phyloP scores from a whole-genome alignment of 2,797 vertebrate species.

The Gallinago nigripennis region DNA sequence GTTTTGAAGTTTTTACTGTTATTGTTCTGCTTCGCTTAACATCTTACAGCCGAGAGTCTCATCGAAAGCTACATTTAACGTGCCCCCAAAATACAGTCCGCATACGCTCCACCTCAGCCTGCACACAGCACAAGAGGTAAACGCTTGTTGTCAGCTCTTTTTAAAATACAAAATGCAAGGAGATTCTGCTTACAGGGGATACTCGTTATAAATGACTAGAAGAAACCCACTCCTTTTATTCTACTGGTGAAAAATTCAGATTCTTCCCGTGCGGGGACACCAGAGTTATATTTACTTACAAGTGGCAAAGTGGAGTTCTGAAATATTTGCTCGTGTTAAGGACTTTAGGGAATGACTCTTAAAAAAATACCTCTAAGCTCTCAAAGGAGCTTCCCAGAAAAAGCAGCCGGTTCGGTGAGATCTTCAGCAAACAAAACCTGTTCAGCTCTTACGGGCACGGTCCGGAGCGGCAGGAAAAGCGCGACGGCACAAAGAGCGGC shows the following conservation, averaged over 20 bases:
- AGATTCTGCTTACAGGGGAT: neutral
- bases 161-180: neutral
- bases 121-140: neutral
- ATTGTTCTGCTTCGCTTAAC: neutral
- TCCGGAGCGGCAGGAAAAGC: neutral
- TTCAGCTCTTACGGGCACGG: neutral
- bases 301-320: neutral
- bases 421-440: neutral
- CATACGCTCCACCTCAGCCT: neutral
- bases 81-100: neutral
- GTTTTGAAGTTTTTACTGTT: neutral
- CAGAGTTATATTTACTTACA: neutral
- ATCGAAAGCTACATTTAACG: neutral
- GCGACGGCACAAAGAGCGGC: neutral
- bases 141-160: neutral
- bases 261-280: neutral
- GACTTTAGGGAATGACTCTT: fast-evolving
- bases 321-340: constrained; percentile 1
- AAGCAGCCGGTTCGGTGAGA: neutral
- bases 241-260: neutral
- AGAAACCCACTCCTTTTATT: neutral
- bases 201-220: neutral
- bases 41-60: neutral
- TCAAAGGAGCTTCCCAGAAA: neutral
- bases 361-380: neutral